Evolutionary conservation across 2,113 vertebrate species (phyloP).

Genomic region (Myotis davidii): DNA sequence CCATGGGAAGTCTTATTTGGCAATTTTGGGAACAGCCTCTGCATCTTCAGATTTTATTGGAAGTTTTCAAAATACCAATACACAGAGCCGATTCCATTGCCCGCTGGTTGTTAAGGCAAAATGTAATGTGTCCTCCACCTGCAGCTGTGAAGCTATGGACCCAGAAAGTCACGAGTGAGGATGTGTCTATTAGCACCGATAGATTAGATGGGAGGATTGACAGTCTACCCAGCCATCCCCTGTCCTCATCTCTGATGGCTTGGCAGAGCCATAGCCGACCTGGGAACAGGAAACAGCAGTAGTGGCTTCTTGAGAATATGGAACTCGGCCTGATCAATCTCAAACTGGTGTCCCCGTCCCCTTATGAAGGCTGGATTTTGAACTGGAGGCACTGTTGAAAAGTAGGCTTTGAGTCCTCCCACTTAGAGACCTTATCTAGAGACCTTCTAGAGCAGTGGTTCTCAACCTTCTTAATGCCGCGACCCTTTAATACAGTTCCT

Average conservation of each 20-base stretch:
- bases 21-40: background rate
- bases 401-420: background rate
- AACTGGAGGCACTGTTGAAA: background rate
- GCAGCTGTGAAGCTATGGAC: background rate
- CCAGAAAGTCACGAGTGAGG: background rate
- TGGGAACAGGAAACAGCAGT: background rate
- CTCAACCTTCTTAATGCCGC: no score
- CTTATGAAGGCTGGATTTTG: background rate
- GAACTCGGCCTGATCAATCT: background rate
- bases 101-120: background rate
- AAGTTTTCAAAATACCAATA: background rate
- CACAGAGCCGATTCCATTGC: background rate
- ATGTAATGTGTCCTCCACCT: background rate
- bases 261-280: background rate
- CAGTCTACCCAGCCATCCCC: accelerated
- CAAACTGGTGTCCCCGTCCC: background rate
- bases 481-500: no score
- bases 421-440: background rate
- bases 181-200: accelerated
- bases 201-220: background rate
- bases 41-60: background rate
- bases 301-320: background rate
- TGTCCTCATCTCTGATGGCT: background rate
- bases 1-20: background rate
- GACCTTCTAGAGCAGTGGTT: no score